Evolutionary conservation across 2,797 vertebrate species (phyloP).

Genomic region (Sebastes minor): DNA sequence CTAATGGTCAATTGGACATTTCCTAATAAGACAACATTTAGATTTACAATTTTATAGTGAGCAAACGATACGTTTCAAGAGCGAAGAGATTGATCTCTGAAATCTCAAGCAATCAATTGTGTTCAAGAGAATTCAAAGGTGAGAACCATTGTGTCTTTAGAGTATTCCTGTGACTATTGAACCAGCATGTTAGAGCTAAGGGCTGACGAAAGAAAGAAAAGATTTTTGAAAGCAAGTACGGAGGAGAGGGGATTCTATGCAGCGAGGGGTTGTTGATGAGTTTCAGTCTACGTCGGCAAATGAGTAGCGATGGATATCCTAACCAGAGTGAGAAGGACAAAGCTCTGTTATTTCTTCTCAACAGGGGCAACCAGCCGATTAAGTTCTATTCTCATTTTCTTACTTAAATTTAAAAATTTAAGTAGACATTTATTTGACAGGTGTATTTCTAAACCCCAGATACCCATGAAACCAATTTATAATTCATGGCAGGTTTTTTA

Average conservation of each 20-base stretch:
- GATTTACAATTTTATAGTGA: not conserved
- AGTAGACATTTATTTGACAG: not conserved
- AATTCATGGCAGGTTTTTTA: slow-evolving; percentile 12
- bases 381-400: not conserved
- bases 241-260: not conserved
- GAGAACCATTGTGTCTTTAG: not conserved
- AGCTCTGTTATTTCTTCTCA: not conserved
- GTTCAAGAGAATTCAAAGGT: not conserved
- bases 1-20: not conserved
- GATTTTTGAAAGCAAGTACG: not conserved
- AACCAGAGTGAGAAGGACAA: not conserved
- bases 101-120: not conserved
- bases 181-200: not conserved
- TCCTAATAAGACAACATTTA: not conserved
- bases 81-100: not conserved
- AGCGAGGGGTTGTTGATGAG: not conserved
- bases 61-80: not conserved
- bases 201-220: slow-evolving; percentile 17
- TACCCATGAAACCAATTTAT: slow-evolving; percentile 1
- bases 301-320: not conserved
- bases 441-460: slow-evolving; percentile 1
- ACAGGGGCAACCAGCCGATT: not conserved
- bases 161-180: not conserved
- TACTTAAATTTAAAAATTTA: not conserved
- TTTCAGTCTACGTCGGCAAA: not conserved